A percentile compares a stretch with the other conserved stretches of the same genome.
Conservation (phyloP, 2,797 vertebrate genomes). For the Lepidocolaptes lacrymiger region DNA sequence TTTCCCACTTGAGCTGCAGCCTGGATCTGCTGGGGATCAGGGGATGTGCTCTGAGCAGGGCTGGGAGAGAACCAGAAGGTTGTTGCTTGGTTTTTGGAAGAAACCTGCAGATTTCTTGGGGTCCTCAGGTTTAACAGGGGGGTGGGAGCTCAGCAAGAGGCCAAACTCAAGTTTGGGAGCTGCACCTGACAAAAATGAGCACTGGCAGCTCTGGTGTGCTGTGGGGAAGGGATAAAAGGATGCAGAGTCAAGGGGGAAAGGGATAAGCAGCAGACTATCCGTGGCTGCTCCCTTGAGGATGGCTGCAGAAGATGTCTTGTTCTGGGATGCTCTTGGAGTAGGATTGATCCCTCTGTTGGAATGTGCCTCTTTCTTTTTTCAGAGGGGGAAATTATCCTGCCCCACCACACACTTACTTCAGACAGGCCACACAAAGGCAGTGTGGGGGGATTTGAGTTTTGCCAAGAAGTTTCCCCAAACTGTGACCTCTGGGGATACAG, state of each 20-base stretch:
- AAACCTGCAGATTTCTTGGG: not conserved
- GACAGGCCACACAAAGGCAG: not conserved
- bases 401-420: not conserved
- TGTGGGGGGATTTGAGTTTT: not conserved
- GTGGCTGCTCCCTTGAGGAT: not conserved
- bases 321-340: not conserved
- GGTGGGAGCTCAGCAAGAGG: not conserved
- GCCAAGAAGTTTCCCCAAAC: not conserved
- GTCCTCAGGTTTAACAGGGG: not conserved
- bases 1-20: not conserved
- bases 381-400: not conserved
- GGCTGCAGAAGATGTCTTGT: accelerated
- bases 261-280: not conserved
- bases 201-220: not conserved
- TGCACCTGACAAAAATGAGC: not conserved
- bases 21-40: not conserved
- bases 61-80: not conserved
- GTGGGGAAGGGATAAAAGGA: not conserved
- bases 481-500: not conserved
- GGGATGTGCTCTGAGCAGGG: accelerated
- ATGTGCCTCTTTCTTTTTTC: not conserved
- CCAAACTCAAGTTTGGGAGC: too few species aligned
- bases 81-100: not conserved
- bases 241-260: not conserved
- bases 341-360: not conserved